phyloP scores from a whole-genome alignment of 2,797 vertebrate species.

The Peromyscus melanophrys region DNA sequence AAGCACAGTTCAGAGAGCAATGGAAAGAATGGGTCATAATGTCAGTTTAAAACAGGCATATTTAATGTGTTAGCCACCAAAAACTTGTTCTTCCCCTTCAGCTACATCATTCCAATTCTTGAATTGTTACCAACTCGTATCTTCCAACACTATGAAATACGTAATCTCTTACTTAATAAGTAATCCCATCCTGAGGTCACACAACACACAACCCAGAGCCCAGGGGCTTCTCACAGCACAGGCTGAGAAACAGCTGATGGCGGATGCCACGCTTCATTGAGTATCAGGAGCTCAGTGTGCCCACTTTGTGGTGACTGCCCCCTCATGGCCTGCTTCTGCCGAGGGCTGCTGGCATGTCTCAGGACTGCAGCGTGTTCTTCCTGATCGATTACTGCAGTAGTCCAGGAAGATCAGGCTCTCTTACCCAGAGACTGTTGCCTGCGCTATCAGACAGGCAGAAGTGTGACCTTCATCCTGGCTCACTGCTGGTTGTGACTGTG shows the following conservation, averaged over 20 bases:
- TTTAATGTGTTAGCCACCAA: conserved; percentile 15
- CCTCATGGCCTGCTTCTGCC: background rate
- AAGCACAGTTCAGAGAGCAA: background rate
- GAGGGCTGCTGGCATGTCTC: background rate
- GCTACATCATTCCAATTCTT: background rate
- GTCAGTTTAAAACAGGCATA: background rate
- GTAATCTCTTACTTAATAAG: background rate
- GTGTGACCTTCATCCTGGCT: background rate
- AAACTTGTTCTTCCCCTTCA: background rate
- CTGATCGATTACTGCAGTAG: background rate
- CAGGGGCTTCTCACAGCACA: background rate
- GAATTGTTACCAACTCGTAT: background rate
- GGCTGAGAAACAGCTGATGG: background rate
- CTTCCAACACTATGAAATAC: background rate
- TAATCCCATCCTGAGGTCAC: background rate
- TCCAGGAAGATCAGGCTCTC: conserved; percentile 23
- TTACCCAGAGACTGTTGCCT: background rate
- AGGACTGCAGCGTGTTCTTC: background rate
- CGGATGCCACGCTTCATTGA: background rate
- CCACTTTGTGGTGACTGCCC: background rate
- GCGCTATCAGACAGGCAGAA: background rate
- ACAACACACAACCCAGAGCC: background rate
- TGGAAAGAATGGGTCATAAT: background rate
- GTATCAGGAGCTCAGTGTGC: background rate
- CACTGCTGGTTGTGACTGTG: background rate